phyloP scores from a whole-genome alignment of 2,113 vertebrate genomes.

The Nothocercus julius region DNA sequence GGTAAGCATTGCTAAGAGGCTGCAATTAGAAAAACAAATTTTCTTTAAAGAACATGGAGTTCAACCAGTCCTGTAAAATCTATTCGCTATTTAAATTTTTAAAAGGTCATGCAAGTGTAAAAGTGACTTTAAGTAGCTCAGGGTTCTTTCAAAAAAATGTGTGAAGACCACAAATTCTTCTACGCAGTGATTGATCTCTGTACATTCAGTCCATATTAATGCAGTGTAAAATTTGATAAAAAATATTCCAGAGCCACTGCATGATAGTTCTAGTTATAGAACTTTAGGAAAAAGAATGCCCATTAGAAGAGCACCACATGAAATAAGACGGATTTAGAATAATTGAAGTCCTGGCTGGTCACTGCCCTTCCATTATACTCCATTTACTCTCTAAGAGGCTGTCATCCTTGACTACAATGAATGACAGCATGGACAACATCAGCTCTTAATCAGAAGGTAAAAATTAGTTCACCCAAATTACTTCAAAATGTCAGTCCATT shows the following conservation, averaged over 20 bases:
- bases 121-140: background rate
- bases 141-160: background rate
- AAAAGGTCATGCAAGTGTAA: background rate
- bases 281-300: background rate
- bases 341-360: background rate
- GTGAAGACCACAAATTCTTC: background rate
- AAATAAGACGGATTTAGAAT: background rate
- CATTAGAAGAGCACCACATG: background rate
- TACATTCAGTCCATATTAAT: background rate
- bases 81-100: background rate
- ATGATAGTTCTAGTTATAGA: background rate
- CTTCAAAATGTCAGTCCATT: background rate
- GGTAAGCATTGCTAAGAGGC: conserved; percentile 98
- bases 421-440: background rate
- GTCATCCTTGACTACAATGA: fast-evolving
- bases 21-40: conserved; percentile 62
- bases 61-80: background rate
- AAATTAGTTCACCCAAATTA: background rate
- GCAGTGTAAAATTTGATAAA: background rate
- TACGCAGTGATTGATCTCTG: background rate
- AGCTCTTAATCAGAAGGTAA: background rate
- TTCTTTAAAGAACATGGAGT: background rate
- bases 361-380: background rate
- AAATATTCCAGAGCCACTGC: background rate
- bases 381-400: background rate